These are phyloP conservation scores for Otolemur crassicaudatus DNA, from an alignment of 2,797 vertebrate genomes.

Conservation along the genomic window DNA sequence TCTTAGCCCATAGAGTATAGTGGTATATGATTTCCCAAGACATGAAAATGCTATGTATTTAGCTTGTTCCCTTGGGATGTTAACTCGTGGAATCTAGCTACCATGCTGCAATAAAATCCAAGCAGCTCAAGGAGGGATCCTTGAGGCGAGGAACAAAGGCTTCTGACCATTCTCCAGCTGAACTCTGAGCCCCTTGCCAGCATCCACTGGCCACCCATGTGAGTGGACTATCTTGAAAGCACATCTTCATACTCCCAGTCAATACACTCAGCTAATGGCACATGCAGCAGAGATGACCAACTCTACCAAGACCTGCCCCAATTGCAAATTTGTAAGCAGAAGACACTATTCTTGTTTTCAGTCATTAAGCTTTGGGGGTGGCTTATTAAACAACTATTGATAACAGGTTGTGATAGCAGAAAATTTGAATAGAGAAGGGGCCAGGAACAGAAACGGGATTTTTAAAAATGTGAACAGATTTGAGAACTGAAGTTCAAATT, in stretches of 20 bases:
- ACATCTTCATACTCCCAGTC: not conserved
- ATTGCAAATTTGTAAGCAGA: not conserved
- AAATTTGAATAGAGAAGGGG: not conserved
- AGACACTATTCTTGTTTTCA: conserved; percentile 19
- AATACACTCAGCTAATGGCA: not conserved
- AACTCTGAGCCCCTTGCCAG: not conserved
- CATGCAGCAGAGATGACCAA: not conserved
- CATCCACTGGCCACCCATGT: not conserved
- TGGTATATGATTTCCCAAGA: not conserved
- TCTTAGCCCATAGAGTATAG: not conserved
- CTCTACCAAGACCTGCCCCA: not conserved
- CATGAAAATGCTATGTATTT: not conserved
- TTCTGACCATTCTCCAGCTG: not conserved
- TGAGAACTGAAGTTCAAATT: not conserved
- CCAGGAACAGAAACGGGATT: not conserved
- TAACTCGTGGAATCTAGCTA: not conserved
- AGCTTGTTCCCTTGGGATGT: not conserved
- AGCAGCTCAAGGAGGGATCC: not conserved
- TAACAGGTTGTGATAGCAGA: not conserved
- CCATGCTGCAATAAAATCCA: not conserved
- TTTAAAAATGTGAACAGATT: not conserved
- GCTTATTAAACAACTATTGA: not conserved
- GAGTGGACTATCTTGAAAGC: not conserved
- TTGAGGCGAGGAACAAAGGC: not conserved
- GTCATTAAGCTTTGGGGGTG: not conserved